Conservation (phyloP, 2,888 invertebrate genomes). For the Halictus quadricinctus region DNA sequence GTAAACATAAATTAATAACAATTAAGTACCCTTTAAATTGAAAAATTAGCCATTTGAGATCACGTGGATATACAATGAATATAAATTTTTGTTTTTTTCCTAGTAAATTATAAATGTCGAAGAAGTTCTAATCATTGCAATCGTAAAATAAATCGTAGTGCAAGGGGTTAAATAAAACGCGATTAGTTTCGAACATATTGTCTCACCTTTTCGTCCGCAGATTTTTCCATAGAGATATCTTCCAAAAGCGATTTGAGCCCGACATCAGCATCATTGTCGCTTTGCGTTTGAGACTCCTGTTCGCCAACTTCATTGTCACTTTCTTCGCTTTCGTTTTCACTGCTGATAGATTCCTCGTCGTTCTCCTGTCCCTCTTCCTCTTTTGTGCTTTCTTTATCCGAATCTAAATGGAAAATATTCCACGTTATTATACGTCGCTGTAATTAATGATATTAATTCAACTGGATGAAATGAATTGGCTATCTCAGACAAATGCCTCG, state of each 20-base stretch:
- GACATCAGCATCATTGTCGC: constrained; percentile 82
- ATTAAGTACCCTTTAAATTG: no score
- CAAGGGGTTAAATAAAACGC: neutral
- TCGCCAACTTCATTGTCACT: constrained; percentile 79
- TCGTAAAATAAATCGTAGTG: neutral
- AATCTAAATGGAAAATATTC: constrained; percentile 61
- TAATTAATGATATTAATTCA: neutral
- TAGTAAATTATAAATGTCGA: no score
- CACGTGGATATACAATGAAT: no score
- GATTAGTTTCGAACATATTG: neutral
- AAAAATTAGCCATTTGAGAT: no score
- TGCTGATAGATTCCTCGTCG: constrained; percentile 68
- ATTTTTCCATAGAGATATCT: constrained; percentile 81
- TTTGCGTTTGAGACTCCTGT: constrained; percentile 76
- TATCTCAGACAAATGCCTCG: constrained; percentile 81
- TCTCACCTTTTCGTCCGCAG: constrained; percentile 54
- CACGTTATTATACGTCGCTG: neutral
- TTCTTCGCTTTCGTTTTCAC: constrained; percentile 74
- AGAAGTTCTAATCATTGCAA: neutral
- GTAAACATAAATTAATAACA: no score
- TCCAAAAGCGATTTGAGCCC: constrained; percentile 85
- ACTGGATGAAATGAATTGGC: neutral
- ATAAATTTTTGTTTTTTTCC: no score
- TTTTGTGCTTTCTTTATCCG: constrained; percentile 75
- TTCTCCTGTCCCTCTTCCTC: constrained; percentile 76